Evolutionary conservation across 2,888 invertebrate species (phyloP).

Genomic region (Oscheius onirici): DNA sequence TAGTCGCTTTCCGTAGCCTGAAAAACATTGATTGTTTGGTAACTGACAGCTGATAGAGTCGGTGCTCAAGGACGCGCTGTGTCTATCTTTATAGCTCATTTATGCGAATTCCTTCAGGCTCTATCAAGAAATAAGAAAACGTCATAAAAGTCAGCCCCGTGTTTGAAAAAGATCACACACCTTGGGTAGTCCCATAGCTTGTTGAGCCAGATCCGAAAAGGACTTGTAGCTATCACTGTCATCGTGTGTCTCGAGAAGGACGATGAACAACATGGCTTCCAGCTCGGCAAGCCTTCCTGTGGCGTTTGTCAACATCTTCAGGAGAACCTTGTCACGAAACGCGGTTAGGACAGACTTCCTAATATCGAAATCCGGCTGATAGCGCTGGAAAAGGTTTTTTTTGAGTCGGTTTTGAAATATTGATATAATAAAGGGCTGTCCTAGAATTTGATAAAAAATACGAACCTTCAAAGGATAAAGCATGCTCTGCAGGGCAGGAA

Average conservation of each 20-base stretch:
- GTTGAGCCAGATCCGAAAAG: slow-evolving; percentile 23
- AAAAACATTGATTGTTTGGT: neutral
- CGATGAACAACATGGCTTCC: slow-evolving; percentile 44
- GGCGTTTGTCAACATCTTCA: slow-evolving; percentile 15
- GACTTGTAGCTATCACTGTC: slow-evolving; percentile 3
- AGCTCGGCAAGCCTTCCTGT: slow-evolving; percentile 34
- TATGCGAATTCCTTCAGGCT: slow-evolving; percentile 26
- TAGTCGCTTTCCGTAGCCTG: slow-evolving; percentile 9
- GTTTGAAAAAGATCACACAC: neutral
- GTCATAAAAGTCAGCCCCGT: slow-evolving; percentile 20
- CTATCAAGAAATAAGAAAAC: slow-evolving; percentile 10
- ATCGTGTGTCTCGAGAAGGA: slow-evolving; percentile 44
- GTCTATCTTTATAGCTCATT: slow-evolving; percentile 30
- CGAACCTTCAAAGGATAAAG: slow-evolving; percentile 38
- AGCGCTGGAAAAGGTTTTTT: slow-evolving; percentile 30
- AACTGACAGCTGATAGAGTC: neutral
- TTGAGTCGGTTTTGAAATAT: no score
- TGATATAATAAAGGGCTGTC: no score
- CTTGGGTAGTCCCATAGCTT: slow-evolving; percentile 23
- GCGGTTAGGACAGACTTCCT: slow-evolving; percentile 45
- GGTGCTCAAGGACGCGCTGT: slow-evolving; percentile 4
- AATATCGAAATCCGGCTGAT: slow-evolving; percentile 42
- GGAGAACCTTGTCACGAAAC: slow-evolving; percentile 49
- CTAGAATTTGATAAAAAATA: no score
- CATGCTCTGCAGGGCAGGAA: slow-evolving; percentile 48